These are phyloP conservation scores for Kryptopterus vitreolus DNA, from an alignment of 2,797 vertebrate species.

Conservation along the genomic window DNA sequence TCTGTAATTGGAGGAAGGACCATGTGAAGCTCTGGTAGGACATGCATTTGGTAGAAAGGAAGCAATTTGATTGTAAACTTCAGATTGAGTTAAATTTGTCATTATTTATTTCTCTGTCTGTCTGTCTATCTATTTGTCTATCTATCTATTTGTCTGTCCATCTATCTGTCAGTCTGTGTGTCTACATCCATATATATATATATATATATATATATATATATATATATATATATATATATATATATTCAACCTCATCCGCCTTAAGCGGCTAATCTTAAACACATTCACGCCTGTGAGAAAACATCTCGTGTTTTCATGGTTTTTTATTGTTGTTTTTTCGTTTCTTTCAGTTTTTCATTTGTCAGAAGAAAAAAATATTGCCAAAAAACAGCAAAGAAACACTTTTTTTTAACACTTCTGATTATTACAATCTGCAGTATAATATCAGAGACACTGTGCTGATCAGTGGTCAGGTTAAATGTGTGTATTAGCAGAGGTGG, in stretches of 20 bases:
- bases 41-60: neutral
- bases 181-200: no score
- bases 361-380: no score
- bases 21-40: neutral
- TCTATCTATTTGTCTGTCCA: no score
- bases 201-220: no score
- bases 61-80: neutral
- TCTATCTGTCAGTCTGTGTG: no score
- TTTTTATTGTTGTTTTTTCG: neutral
- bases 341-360: neutral
- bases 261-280: no score
- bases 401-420: neutral
- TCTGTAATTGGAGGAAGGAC: neutral
- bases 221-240: no score
- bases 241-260: no score
- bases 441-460: neutral
- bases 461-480: neutral
- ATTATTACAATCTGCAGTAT: neutral
- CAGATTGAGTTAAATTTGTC: neutral
- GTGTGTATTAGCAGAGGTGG: neutral
- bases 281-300: no score
- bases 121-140: neutral
- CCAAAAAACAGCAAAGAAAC: neutral
- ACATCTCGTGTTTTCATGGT: no score
- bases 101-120: neutral